Percentiles rank a stretch among this genome's conserved stretches.
These are phyloP conservation scores for Synodontis membranacea DNA, from an alignment of 2,113 vertebrate species.

Conservation along the genomic window DNA sequence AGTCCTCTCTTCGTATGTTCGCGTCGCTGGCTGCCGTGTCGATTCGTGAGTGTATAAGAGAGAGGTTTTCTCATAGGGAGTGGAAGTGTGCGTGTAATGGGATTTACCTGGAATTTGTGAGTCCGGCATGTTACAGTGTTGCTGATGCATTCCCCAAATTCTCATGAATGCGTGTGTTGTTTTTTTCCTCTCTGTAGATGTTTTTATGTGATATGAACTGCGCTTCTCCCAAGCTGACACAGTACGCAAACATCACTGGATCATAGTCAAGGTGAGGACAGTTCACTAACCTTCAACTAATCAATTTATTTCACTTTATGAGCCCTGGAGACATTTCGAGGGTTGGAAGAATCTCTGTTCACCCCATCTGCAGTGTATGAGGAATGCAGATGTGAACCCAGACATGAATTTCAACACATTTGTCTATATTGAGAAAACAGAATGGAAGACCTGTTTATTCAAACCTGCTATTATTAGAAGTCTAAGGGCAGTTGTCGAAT, in stretches of 20 bases:
- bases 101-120: constrained; percentile 9
- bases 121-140: constrained; percentile 4
- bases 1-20: not conserved
- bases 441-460: not conserved
- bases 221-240: constrained; percentile 9
- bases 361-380: not conserved
- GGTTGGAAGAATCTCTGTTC: not conserved
- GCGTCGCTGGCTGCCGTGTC: not conserved
- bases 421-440: not conserved
- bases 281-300: not conserved
- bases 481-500: not conserved
- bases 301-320: not conserved
- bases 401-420: not conserved
- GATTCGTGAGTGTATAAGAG: not conserved
- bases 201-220: constrained; percentile 27
- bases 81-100: constrained; percentile 13
- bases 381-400: not conserved
- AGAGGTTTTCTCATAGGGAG: not conserved
- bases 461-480: not conserved
- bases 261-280: constrained; percentile 32
- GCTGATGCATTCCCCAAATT: not conserved
- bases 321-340: not conserved
- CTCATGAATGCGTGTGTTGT: not conserved
- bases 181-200: constrained; percentile 18
- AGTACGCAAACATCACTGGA: not conserved